These are phyloP conservation scores for Lasius platythorax DNA, from an alignment of 2,888 invertebrate genomes.

Conservation along the genomic window DNA sequence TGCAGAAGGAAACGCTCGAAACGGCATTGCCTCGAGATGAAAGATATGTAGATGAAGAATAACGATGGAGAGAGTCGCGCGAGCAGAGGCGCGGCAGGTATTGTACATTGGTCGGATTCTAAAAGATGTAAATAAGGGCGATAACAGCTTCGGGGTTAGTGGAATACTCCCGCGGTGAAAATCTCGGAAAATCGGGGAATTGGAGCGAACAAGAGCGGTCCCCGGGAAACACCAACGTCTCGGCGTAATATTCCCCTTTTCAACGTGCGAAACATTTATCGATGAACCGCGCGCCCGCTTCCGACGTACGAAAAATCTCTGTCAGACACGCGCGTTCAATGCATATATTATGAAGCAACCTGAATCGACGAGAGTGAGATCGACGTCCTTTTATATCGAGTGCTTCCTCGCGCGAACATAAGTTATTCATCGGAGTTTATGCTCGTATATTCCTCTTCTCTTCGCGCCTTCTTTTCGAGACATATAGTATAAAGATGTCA, in stretches of 20 bases:
- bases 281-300: slow-evolving; percentile 36
- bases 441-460: not conserved
- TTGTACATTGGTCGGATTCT: slow-evolving; percentile 29
- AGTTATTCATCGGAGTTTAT: not conserved
- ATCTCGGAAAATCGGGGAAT: slow-evolving; percentile 40
- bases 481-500: not conserved
- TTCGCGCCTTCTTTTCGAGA: not conserved
- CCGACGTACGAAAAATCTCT: slow-evolving; percentile 36
- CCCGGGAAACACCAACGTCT: slow-evolving; percentile 38
- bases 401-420: slow-evolving; percentile 2
- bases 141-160: slow-evolving; percentile 52
- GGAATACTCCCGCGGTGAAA: slow-evolving; percentile 42
- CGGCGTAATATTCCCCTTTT: slow-evolving; percentile 47
- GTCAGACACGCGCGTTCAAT: slow-evolving; percentile 32
- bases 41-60: slow-evolving; percentile 46
- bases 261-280: slow-evolving; percentile 51
- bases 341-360: slow-evolving; percentile 35
- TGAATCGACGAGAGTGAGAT: not conserved
- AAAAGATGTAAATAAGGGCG: slow-evolving; percentile 59
- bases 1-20: slow-evolving; percentile 19
- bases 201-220: slow-evolving; percentile 39
- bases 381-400: slow-evolving; percentile 30
- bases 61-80: slow-evolving; percentile 12
- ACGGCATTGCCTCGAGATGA: slow-evolving; percentile 34
- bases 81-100: slow-evolving; percentile 23